Conservation (phyloP, 1,140 invertebrate species). For the Diprion similis region DNA sequence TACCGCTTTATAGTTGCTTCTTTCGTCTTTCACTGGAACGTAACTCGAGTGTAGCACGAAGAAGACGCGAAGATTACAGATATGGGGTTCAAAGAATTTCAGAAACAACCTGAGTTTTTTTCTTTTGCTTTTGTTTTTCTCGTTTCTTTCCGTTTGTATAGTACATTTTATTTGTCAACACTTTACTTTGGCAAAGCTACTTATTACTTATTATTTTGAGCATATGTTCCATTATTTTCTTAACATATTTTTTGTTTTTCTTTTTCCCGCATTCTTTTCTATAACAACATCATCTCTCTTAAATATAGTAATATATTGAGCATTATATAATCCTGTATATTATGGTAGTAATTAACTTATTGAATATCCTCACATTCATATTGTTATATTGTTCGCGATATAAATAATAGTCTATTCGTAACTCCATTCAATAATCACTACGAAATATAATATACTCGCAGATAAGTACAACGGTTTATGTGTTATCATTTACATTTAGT, state of each 20-base stretch:
- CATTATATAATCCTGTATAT: conserved; percentile 41
- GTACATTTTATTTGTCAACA: conserved; percentile 55
- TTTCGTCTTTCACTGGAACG: neutral
- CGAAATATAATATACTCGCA: conserved; percentile 20
- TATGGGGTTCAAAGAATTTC: no score
- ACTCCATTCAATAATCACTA: conserved; percentile 29
- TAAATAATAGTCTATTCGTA: conserved; percentile 8
- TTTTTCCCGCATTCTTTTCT: conserved; percentile 49
- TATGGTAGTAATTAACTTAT: conserved; percentile 31
- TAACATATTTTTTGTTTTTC: conserved; percentile 40
- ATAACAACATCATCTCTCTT: conserved; percentile 55
- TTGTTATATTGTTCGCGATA: conserved; percentile 4
- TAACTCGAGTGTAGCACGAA: neutral
- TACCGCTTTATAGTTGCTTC: neutral
- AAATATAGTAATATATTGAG: conserved; percentile 55
- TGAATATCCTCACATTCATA: conserved; percentile 20
- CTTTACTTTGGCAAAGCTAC: conserved; percentile 48
- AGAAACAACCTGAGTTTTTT: no score
- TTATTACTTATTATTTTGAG: conserved; percentile 49
- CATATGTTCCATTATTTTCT: conserved; percentile 31
- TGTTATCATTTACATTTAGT: conserved; percentile 30
- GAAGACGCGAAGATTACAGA: neutral
- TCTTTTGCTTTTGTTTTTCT: no score
- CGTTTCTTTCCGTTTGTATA: neutral
- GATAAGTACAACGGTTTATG: conserved; percentile 28